Base-by-base conservation (phyloP, 2,113 vertebrate genomes). In the Dermatemys mawii region DNA sequence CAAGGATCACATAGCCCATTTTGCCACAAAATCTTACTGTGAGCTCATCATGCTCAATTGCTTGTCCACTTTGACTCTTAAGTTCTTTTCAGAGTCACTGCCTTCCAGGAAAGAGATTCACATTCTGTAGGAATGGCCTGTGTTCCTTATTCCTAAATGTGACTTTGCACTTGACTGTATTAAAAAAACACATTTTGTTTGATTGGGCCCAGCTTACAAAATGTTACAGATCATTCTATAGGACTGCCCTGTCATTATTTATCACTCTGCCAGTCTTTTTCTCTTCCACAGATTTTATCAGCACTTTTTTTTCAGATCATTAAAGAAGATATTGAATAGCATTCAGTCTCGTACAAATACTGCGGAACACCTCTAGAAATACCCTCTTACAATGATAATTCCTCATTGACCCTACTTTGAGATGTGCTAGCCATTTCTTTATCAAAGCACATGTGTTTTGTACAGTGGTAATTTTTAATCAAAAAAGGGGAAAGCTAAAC, bases 401-500 rank as follows among this genome's bases (percentile, higher is more conserved):
- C 73, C 5, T 7, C 78, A 78, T 22, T 70, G 26, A 29, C 55
- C 19, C 32, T 50, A 9, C 35, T 10, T 7, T 0, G 73, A 67
- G 48, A 46, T n/a, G 48, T 46, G 55, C 22, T 78, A 46, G 73
- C 11, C 41, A 81, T 19, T 35, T 49, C 1, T 54, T 49, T 16
- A 63, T 35, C 60, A 35, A 67, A 46, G 44, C 49, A 54, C 83
- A 16, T 70, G 10, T 4, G 21, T 6, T 12, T 0, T 8, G 2
- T 6, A 81, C 19, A 3, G 55, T 54, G 38, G 4, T 16, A 0
- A n/a, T 8, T 7, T 0, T 24, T 75, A 44, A 75, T 44, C 3
- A 27, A 6, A 0, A 5, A 19, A 4, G 38, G 53, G 2, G 50
- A 0, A 16, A 4, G 5, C 49, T 75, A 8, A 46, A 7, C 3